Evolutionary conservation across 1,140 invertebrate genomes (phyloP), one percentile per base, ranked within the genome.

Genomic region (Phymastichus coffea): DNA sequence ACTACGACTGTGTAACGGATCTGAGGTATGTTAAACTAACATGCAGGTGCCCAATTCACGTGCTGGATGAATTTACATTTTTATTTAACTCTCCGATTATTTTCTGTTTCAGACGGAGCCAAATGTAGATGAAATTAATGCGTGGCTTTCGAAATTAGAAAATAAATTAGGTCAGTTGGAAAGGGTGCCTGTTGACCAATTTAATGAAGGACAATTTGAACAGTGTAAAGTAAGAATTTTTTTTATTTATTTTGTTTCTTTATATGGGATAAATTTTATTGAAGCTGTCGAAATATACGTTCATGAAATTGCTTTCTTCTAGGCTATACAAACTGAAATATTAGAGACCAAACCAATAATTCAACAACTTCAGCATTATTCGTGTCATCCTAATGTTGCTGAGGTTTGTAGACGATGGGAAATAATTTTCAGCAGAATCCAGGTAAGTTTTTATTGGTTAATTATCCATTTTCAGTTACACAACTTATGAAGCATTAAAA

Each of bases 91-190:
- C 28, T 52, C 7, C 10, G 26, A 57, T 53, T 6, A 33, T 7
- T 12, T 58, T 35, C 53, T 17, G 41, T 57, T 65, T 55, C 41
- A 77, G 76, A 71, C 71, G 25, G 76, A 79, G 44, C 77, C 77
- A n/a, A 74, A 77, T 55, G 76, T 81, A 4, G 74, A 80, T 26
- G 80, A 82, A 68, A 78, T 83, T 33, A 79, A 80, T 54, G 76
- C 77, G 10, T 82, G 80, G 80, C 66, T 83, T 15, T 65, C 69
- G 23, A 76, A 79, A 70, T 71, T 80, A 4, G 80, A 82, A 70
- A 66, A 76, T 14, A 79, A 78, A 57, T 58, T 83, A 12, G 71
- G 71, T 52, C 68, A 73, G 53, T 65, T 81, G 15, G 73, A 78
- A 52, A 56, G 63, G 25, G 66, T 77, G 10, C 65, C 72, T 60